Evolutionary conservation across 2,113 vertebrate species (phyloP).

Genomic region (Corynorhinus townsendii): DNA sequence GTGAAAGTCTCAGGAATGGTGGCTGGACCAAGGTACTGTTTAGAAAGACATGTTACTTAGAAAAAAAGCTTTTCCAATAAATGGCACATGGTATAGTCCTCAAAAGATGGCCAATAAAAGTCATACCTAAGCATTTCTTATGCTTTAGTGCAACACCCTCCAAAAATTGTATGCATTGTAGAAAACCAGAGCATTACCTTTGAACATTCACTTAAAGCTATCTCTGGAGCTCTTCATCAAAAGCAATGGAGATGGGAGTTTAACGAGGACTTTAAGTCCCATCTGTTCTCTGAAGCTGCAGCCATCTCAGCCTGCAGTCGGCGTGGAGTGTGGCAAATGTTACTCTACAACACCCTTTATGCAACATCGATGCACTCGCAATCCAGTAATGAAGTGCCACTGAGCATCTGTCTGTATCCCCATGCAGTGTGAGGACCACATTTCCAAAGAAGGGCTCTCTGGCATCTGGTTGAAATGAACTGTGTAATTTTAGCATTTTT

Average conservation of each 20-base stretch:
- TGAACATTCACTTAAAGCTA: conserved; percentile 55
- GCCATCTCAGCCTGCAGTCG: conserved; percentile 50
- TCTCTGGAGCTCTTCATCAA: conserved; percentile 39
- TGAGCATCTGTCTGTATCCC: conserved; percentile 55
- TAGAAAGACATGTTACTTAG: neutral
- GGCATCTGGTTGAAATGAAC: conserved; percentile 66
- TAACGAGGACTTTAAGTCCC: conserved; percentile 43
- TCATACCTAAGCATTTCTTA: conserved; percentile 24
- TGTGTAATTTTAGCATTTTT: conserved; percentile 58
- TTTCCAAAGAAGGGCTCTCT: conserved; percentile 30
- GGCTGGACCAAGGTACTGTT: rapidly evolving
- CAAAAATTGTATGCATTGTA: conserved; percentile 25
- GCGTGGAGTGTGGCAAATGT: neutral
- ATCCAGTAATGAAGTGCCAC: conserved; percentile 22
- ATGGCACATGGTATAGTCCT: conserved; percentile 4
- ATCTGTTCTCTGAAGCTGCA: conserved; percentile 62
- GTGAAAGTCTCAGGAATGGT: neutral
- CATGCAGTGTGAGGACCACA: neutral
- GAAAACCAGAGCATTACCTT: conserved; percentile 61
- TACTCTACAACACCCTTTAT: neutral
- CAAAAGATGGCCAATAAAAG: conserved; percentile 46
- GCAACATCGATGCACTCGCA: neutral
- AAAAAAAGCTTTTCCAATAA: conserved; percentile 4
- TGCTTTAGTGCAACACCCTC: neutral
- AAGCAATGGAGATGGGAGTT: conserved; percentile 38